phyloP scores from a whole-genome alignment of 2,888 invertebrate species.

The Archips xylosteana region DNA sequence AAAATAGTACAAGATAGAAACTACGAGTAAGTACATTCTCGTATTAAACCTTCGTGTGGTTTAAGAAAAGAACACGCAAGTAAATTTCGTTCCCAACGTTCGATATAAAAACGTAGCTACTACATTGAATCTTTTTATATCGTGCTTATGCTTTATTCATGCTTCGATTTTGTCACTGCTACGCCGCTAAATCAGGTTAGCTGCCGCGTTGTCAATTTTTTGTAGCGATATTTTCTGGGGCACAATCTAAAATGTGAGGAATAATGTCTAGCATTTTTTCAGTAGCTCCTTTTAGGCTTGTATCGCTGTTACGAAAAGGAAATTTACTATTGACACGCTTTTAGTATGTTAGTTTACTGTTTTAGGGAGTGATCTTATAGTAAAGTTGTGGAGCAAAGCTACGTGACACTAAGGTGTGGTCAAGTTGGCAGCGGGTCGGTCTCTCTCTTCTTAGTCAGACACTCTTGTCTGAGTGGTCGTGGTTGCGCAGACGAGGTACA shows the following conservation, averaged over 20 bases:
- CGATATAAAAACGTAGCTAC: background rate
- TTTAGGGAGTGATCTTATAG: too few relatives aligned
- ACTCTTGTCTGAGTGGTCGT: too few relatives aligned
- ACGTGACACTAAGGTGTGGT: too few relatives aligned
- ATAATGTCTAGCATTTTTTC: background rate
- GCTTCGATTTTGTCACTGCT: conserved; percentile 8
- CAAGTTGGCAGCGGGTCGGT: too few relatives aligned
- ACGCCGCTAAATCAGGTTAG: conserved; percentile 6
- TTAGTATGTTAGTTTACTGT: too few relatives aligned
- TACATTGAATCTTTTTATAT: conserved; percentile 7
- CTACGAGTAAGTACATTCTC: background rate
- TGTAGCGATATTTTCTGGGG: background rate
- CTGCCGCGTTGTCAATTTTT: background rate
- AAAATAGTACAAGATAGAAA: too few relatives aligned
- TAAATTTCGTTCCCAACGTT: background rate
- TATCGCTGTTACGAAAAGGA: background rate
- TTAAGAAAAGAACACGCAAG: background rate
- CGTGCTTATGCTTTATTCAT: conserved; percentile 6
- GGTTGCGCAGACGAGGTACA: too few relatives aligned
- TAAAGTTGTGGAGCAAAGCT: too few relatives aligned
- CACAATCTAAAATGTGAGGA: background rate
- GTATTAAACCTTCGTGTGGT: background rate
- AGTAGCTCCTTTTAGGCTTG: background rate
- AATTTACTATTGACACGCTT: too few relatives aligned
- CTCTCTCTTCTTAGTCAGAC: too few relatives aligned